Evolutionary conservation across 1,140 invertebrate species (phyloP).

Genomic region (Leptinotarsa texana): DNA sequence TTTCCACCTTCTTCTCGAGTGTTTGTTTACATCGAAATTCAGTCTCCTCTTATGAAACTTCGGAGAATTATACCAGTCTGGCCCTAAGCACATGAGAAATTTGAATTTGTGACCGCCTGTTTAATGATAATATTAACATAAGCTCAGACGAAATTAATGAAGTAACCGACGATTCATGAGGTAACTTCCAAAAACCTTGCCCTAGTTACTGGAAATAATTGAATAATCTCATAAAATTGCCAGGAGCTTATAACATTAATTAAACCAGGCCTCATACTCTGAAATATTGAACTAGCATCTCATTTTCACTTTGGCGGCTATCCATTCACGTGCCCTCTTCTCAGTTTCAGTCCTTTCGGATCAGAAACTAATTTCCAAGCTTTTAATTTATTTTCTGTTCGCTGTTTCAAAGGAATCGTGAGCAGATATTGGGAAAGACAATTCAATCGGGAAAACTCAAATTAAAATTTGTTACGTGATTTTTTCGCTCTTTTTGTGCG

Average conservation of each 20-base stretch:
- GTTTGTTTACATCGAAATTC: too few species aligned
- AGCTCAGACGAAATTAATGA: too few species aligned
- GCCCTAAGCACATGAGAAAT: too few species aligned
- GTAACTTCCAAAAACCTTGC: neutral
- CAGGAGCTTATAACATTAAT: slow-evolving; percentile 3
- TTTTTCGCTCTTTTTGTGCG: neutral
- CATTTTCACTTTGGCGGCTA: neutral
- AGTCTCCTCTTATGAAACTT: too few species aligned
- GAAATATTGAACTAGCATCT: neutral
- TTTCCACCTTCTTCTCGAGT: too few species aligned
- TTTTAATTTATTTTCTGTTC: slow-evolving; percentile 4
- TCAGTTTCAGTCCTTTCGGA: neutral
- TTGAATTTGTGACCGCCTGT: too few species aligned
- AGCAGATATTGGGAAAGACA: neutral
- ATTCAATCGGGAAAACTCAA: neutral
- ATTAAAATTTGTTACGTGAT: slow-evolving; percentile 4
- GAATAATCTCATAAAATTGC: neutral
- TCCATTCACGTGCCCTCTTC: neutral
- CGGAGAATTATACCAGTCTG: too few species aligned
- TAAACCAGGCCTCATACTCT: neutral
- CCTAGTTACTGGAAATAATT: neutral
- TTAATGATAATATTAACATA: too few species aligned
- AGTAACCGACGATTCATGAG: too few species aligned
- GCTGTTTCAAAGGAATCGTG: neutral
- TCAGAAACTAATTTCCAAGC: neutral